Evolutionary conservation across 2,113 vertebrate genomes (phyloP), one percentile per base, ranked within the genome.

Genomic region (Labeo rohita): DNA sequence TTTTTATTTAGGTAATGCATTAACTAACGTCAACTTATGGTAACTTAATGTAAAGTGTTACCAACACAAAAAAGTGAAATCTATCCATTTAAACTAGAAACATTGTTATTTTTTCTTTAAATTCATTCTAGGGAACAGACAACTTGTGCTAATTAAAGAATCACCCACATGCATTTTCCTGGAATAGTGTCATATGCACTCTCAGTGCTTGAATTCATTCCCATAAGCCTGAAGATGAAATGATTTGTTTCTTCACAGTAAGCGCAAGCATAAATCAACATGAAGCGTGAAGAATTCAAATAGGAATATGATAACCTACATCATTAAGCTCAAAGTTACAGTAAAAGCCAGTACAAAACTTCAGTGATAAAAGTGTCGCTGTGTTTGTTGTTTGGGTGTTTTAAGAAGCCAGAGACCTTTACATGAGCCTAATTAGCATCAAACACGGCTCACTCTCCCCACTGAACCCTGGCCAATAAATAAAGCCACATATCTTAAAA

Each of bases 401-500:
- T 70, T 83, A 39, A 39, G 10, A 39, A 52, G 28, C 34, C 1
- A 21, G 47, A 54, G 52, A 56, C 34, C 21, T 84, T 83, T 83
- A 83, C 34, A 8, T 1, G 10, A 43, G 50, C 59, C 68, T 56
- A 73, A 84, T 84, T 73, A 73, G 82, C 36, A 16, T 34, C 65
- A 79, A 82, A 79, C 90, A 90, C 92, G 84, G 90, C 92, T 91
- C 84, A 21, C 87, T 90, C 91, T 90, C 87, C 91, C 91, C 90
- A 90, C 88, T 86, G 88, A 83, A 87, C 84, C 66, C 87, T 85
- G 16, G 91, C 91, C 92, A 92, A 92, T 95, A 94, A 90, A 94
- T 94, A 92, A 88, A 92, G 91, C 88, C 91, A 87, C 89, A 91
- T 92, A 93, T 94, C 92, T 94, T 63, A 83, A 82, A 73, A 91